A percentile compares a stretch with the other conserved stretches of the same genome.
These are phyloP conservation scores for Colletes gigas DNA, from an alignment of 1,140 invertebrate species.

Conservation along the genomic window DNA sequence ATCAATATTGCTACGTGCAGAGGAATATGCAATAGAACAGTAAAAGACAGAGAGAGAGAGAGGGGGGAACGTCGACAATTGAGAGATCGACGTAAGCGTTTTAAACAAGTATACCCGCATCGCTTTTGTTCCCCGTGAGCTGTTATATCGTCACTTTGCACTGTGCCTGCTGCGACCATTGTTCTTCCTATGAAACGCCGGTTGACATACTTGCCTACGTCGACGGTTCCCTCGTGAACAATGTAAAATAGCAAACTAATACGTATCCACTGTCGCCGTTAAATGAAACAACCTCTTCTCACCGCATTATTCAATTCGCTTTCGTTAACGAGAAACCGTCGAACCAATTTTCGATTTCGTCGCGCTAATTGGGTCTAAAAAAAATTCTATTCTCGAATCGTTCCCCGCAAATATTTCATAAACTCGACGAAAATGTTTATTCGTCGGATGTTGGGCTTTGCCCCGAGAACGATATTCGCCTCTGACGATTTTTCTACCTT, in stretches of 20 bases:
- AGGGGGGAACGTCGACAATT: constrained; percentile 13
- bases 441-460: too few species aligned
- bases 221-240: constrained; percentile 41
- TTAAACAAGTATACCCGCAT: constrained; percentile 52
- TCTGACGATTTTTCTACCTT: too few species aligned
- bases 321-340: background rate
- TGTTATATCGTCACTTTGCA: constrained; percentile 55
- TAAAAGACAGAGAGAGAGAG: background rate
- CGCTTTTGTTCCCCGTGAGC: constrained; percentile 52
- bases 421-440: too few species aligned
- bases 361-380: background rate
- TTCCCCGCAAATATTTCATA: too few species aligned
- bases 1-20: constrained; percentile 29
- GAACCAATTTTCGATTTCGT: background rate
- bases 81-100: constrained; percentile 56
- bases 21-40: constrained; percentile 5
- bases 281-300: constrained; percentile 3
- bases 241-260: constrained; percentile 46
- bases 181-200: constrained; percentile 45
- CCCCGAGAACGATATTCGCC: too few species aligned
- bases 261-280: constrained; percentile 17
- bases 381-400: too few species aligned
- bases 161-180: constrained; percentile 41
- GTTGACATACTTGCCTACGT: constrained; percentile 43
- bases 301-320: constrained; percentile 7